These are phyloP conservation scores for Nomada fucata DNA, from an alignment of 2,888 invertebrate genomes.

Conservation along the genomic window DNA sequence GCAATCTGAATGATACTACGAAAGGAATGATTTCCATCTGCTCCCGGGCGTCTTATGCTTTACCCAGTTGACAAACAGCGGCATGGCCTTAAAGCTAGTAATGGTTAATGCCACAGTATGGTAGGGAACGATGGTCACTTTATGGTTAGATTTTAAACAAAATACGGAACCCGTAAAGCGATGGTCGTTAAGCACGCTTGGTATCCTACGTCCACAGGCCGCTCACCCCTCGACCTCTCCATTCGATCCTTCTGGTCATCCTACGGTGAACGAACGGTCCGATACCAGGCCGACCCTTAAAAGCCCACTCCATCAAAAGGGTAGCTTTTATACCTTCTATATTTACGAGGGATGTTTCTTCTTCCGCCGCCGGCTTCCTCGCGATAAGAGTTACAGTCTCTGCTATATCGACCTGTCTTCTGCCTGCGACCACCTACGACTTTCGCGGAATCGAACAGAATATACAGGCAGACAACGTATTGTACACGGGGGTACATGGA, in stretches of 20 bases:
- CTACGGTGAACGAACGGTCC: conserved; percentile 74
- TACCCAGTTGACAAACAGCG: not conserved
- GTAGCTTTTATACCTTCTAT: conserved; percentile 81
- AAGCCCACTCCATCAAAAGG: conserved; percentile 82
- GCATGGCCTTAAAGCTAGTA: conserved; percentile 37
- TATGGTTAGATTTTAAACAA: conserved; percentile 79
- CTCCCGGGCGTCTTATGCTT: too few relatives aligned
- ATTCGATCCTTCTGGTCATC: conserved; percentile 75
- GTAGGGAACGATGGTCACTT: conserved; percentile 63
- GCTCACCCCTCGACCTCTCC: conserved; percentile 26
- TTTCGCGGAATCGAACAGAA: conserved; percentile 55
- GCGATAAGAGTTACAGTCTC: conserved; percentile 78
- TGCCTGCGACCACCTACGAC: conserved; percentile 30
- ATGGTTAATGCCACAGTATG: conserved; percentile 39
- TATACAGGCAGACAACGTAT: conserved; percentile 10
- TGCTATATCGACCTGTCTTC: conserved; percentile 66
- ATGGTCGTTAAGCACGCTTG: conserved; percentile 77
- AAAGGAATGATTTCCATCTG: too few relatives aligned
- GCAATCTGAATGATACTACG: not conserved
- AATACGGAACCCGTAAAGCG: conserved; percentile 78
- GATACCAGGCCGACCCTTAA: conserved; percentile 78
- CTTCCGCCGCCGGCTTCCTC: conserved; percentile 76
- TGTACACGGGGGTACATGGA: not conserved
- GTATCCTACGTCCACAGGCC: conserved; percentile 56
- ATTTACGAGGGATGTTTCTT: conserved; percentile 82